Conservation (phyloP, 2,113 vertebrate genomes). For the Pituophis catenifer region DNA sequence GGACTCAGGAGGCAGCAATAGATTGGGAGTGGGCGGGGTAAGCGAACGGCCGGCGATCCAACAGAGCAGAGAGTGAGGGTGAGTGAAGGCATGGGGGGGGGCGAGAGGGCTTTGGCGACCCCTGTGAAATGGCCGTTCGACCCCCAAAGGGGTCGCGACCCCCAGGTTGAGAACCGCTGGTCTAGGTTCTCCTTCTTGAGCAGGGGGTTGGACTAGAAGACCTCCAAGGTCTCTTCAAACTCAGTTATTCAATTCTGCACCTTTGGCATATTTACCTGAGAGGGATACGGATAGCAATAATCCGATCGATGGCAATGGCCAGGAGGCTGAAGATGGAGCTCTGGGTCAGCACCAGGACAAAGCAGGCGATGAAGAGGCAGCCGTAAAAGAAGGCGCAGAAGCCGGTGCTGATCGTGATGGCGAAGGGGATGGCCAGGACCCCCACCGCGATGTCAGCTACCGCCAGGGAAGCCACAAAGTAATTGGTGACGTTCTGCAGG, state of each 20-base stretch:
- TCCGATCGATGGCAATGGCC: conserved; percentile 92
- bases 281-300: conserved; percentile 91
- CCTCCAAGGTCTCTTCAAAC: neutral
- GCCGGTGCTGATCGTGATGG: conserved; percentile 91
- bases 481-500: conserved; percentile 96
- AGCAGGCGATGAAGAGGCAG: conserved; percentile 96
- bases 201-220: neutral
- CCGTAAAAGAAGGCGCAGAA: conserved; percentile 93
- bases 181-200: neutral
- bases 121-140: too few relatives aligned
- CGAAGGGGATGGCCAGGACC: conserved; percentile 90
- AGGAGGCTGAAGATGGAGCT: conserved; percentile 98
- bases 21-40: too few relatives aligned
- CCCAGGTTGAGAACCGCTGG: too few relatives aligned
- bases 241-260: neutral
- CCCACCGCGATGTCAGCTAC: conserved; percentile 94
- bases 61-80: too few relatives aligned
- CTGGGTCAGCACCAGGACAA: conserved; percentile 93
- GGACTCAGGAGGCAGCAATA: too few relatives aligned
- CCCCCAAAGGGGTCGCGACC: too few relatives aligned
- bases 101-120: too few relatives aligned
- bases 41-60: too few relatives aligned
- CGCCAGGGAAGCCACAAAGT: conserved; percentile 92
- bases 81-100: too few relatives aligned
- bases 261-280: conserved; percentile 79